Evolutionary conservation across 2,888 invertebrate genomes (phyloP), one percentile per base, ranked within the genome.

Genomic region (Dorcus hopei): DNA sequence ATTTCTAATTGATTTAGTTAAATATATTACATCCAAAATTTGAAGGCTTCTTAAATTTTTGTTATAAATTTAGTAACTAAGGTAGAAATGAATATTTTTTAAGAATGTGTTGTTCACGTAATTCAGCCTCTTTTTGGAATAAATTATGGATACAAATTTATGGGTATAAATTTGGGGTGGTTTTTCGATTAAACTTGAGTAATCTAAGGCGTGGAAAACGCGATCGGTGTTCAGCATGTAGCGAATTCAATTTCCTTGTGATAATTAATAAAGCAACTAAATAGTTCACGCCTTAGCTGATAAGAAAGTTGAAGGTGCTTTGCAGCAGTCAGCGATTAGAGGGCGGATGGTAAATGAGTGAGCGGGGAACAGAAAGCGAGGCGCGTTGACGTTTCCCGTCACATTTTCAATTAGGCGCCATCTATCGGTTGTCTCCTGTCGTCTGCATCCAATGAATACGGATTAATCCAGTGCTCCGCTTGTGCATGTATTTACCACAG

Each of bases 361-460:
- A 42, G 42, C 11, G 14, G 42, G 14, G 14, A 16, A 16, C 42
- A 42, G 14, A 42, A 11, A 16, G 42, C 42, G 42, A 16, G 42
- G 42, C 11, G 14, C 42, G 42, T 16, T 54, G 57, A 61, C 61
- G 61, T 58, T 54, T 45, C 61, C 61, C 61, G 65, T 68, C 67
- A 66, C 67, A 68, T 67, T 68, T 68, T 68, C 68, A 68, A 68
- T 68, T 68, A 68, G 63, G 55, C 62, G 58, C 54, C 62, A 62
- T 65, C 67, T 59, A 65, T 57, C 55, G 64, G 59, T 62, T 62
- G 57, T 63, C 63, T 67, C 65, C 66, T 64, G 64, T 66, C 66
- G 66, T 63, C 66, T 63, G 65, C 67, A 65, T 63, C 65, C 68
- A 67, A 68, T 68, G 68, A 68, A 68, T 68, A 68, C 68, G 66